These are phyloP conservation scores for Drosophila varians DNA, from an alignment of 1,140 invertebrate species.

Conservation along the genomic window DNA sequence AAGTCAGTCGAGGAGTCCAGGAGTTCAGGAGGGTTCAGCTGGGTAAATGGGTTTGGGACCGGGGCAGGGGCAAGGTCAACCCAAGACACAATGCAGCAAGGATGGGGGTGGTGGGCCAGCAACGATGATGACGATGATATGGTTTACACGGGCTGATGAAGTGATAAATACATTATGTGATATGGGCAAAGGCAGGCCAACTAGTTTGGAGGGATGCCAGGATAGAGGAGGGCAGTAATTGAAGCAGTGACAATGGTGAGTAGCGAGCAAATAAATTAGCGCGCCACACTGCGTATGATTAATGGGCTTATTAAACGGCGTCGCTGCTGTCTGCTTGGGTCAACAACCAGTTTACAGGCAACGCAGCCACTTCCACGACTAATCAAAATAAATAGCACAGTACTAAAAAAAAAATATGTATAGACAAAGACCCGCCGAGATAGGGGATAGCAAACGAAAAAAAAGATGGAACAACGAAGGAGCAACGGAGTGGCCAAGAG, in stretches of 20 bases:
- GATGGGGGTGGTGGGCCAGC: background rate
- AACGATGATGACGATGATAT: constrained; percentile 53
- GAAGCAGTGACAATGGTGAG: constrained; percentile 56
- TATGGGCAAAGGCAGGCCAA: constrained; percentile 38
- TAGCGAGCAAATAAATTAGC: constrained; percentile 68
- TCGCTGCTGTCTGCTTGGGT: constrained; percentile 36
- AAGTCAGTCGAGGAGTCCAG: constrained; percentile 30
- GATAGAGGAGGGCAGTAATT: constrained; percentile 43
- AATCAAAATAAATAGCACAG: constrained; percentile 51
- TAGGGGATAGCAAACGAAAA: background rate
- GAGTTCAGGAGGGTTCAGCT: background rate
- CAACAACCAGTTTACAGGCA: constrained; percentile 70
- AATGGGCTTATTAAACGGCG: constrained; percentile 67
- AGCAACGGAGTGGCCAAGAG: background rate
- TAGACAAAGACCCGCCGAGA: constrained; percentile 15
- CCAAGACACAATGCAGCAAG: constrained; percentile 40
- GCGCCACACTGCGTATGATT: constrained; percentile 74
- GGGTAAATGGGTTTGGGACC: background rate
- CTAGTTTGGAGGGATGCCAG: constrained; percentile 20
- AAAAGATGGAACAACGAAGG: background rate
- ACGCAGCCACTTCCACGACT: constrained; percentile 32
- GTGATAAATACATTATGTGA: constrained; percentile 78
- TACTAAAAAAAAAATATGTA: background rate
- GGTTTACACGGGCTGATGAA: constrained; percentile 70
- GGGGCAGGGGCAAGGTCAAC: constrained; percentile 61